Conservation (phyloP, 2,888 invertebrate genomes). For the Tachina grossa region DNA sequence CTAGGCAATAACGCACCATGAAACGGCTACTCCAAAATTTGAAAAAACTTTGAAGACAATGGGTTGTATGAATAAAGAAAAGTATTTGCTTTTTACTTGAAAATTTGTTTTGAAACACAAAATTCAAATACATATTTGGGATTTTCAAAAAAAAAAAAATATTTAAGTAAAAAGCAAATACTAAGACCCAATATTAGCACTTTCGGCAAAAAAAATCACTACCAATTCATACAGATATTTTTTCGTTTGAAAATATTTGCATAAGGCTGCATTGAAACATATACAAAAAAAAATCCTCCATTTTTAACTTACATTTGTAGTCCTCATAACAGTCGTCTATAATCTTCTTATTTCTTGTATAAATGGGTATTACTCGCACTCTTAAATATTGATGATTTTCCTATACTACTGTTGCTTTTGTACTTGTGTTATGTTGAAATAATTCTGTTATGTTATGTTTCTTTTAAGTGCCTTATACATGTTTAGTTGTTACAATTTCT, state of each 20-base stretch:
- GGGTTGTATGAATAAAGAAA: too few species aligned
- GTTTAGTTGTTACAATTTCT: slow-evolving; percentile 43
- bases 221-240: not conserved
- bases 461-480: slow-evolving; percentile 44
- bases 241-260: too few species aligned
- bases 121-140: too few species aligned
- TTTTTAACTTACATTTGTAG: not conserved
- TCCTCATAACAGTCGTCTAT: not conserved
- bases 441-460: slow-evolving; percentile 27
- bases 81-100: too few species aligned
- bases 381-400: slow-evolving; percentile 16
- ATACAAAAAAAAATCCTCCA: not conserved
- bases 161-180: too few species aligned
- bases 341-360: not conserved
- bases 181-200: too few species aligned
- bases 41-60: too few species aligned
- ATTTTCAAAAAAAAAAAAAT: too few species aligned
- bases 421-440: slow-evolving; percentile 40
- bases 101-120: too few species aligned
- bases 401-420: not conserved
- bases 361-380: not conserved
- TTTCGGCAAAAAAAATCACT: not conserved
- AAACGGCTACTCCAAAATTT: too few species aligned
- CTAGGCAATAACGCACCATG: too few species aligned
- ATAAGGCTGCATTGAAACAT: not conserved